Conservation (phyloP, 2,888 invertebrate species). For the Hemithea aestivaria region DNA sequence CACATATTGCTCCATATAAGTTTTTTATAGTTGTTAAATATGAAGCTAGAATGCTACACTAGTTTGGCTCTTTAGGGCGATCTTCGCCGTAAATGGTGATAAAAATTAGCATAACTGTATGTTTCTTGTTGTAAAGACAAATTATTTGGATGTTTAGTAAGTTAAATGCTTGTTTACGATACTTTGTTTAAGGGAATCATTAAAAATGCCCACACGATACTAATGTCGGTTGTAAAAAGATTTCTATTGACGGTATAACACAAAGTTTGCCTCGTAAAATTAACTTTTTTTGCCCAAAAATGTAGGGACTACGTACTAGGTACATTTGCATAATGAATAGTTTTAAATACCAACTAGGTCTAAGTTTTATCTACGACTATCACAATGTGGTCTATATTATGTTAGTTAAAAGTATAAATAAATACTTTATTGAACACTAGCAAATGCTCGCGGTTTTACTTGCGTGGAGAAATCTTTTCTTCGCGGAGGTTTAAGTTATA, state of each 20-base stretch:
- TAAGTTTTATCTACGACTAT: too few species aligned
- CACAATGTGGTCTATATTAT: too few species aligned
- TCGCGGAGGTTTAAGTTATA: too few species aligned
- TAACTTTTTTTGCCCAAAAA: too few species aligned
- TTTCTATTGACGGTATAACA: not conserved
- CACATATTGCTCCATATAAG: conserved; percentile 78
- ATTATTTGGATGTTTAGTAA: conserved; percentile 59
- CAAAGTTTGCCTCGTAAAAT: too few species aligned
- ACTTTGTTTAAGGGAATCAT: conserved; percentile 44
- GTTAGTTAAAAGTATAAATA: too few species aligned
- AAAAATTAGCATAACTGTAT: conserved; percentile 75
- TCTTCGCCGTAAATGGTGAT: conserved; percentile 62
- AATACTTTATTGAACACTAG: too few species aligned
- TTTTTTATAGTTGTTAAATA: conserved; percentile 76
- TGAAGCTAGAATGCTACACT: conserved; percentile 63
- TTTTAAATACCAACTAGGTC: too few species aligned
- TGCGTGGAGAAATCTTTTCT: too few species aligned
- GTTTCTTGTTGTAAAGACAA: conserved; percentile 61
- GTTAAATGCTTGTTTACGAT: conserved; percentile 54
- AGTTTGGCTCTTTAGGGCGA: conserved; percentile 56
- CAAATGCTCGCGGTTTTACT: too few species aligned
- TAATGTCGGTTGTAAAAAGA: conserved; percentile 3
- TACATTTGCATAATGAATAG: too few species aligned
- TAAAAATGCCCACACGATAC: conserved; percentile 35
- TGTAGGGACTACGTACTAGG: too few species aligned